These are phyloP conservation scores for Artemia sinica DNA, from an alignment of 2,888 invertebrate genomes.

Conservation along the genomic window DNA sequence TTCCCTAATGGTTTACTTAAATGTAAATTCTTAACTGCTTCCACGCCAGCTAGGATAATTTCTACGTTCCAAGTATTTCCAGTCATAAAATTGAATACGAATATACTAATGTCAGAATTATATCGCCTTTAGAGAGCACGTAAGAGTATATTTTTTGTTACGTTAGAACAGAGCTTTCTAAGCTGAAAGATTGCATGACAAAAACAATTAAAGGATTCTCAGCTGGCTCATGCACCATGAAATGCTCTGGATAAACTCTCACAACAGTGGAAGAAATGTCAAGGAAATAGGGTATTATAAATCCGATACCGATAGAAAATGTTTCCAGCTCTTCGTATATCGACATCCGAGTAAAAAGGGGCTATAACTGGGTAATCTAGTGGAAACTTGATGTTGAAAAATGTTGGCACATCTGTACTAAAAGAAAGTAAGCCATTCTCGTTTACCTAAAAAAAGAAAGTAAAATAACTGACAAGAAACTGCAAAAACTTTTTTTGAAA, in stretches of 20 bases:
- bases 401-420: conserved; percentile 65
- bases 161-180: neutral
- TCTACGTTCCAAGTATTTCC: too few species aligned
- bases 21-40: too few species aligned
- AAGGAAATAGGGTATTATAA: neutral
- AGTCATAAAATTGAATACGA: too few species aligned
- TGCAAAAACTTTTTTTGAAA: neutral
- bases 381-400: conserved; percentile 72
- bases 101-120: too few species aligned
- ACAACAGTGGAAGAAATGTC: neutral
- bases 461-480: conserved; percentile 15
- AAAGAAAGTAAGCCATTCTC: conserved; percentile 78
- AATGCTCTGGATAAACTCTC: neutral
- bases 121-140: too few species aligned
- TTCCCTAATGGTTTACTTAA: too few species aligned
- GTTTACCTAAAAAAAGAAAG: conserved; percentile 51
- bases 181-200: neutral
- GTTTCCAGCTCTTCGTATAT: conserved; percentile 51
- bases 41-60: too few species aligned
- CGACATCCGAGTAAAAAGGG: conserved; percentile 76
- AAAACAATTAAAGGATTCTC: conserved; percentile 3
- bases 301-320: conserved; percentile 45
- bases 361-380: conserved; percentile 74
- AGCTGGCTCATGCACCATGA: neutral
- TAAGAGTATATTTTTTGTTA: too few species aligned